Percentiles rank a stretch among this genome's conserved stretches.
phyloP scores from a whole-genome alignment of 2,797 vertebrate species.

The Peromyscus attwateri region DNA sequence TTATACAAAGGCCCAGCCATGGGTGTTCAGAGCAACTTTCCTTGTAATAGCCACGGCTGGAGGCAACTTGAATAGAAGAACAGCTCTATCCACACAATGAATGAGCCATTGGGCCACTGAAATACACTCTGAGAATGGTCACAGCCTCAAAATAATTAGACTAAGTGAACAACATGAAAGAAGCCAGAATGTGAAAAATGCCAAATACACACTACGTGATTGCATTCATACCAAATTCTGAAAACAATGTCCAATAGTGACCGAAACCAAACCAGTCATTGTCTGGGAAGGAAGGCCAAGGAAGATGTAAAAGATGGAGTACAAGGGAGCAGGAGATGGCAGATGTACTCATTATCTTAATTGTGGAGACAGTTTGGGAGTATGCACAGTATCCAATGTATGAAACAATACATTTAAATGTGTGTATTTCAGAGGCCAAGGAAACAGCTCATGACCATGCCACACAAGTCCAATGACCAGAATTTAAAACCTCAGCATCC shows the following conservation, averaged over 20 bases:
- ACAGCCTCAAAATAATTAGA: neutral
- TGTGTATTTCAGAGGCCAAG: neutral
- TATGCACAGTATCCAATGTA: neutral
- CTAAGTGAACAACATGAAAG: neutral
- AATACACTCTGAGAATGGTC: neutral
- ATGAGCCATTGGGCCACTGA: neutral
- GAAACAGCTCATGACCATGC: neutral
- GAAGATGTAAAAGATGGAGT: neutral
- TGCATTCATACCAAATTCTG: neutral
- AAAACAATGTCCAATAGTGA: neutral
- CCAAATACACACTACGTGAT: neutral
- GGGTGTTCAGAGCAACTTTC: neutral
- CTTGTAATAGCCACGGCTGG: neutral
- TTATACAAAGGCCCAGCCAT: neutral
- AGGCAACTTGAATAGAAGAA: neutral
- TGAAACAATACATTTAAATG: neutral
- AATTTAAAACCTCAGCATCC: neutral
- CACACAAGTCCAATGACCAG: neutral
- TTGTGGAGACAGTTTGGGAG: neutral
- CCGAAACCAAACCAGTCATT: neutral
- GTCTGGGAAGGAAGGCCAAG: neutral
- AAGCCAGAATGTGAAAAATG: neutral
- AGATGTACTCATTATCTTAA: neutral
- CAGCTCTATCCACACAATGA: neutral
- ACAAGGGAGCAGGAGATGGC: neutral